These are phyloP conservation scores for Lepidurus arcticus DNA, from an alignment of 1,140 invertebrate genomes.

Conservation along the genomic window DNA sequence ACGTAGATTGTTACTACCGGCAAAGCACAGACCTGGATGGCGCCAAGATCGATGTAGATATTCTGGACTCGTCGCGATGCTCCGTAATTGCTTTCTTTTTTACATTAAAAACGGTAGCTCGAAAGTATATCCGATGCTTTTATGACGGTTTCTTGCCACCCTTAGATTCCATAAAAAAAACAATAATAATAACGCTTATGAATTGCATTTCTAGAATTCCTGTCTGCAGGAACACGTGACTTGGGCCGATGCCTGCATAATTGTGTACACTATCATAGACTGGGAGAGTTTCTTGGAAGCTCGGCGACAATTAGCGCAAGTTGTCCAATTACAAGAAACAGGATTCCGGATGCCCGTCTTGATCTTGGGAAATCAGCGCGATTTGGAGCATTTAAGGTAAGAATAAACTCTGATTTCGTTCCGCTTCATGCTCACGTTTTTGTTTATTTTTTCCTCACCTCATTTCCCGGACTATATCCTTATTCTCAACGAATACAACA, in stretches of 20 bases:
- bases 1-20: conserved; percentile 66
- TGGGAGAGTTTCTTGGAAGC: conserved; percentile 67
- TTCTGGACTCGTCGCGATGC: conserved; percentile 72
- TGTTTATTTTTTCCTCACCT: conserved; percentile 38
- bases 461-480: conserved; percentile 37
- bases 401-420: conserved; percentile 39
- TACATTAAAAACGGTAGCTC: neutral
- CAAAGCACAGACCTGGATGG: conserved; percentile 71
- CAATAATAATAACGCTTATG: conserved; percentile 24
- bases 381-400: conserved; percentile 72
- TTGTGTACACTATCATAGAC: conserved; percentile 75
- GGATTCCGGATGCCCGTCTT: conserved; percentile 50
- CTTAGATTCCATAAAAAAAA: neutral
- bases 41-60: conserved; percentile 70
- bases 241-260: conserved; percentile 76
- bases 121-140: no score
- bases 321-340: conserved; percentile 49
- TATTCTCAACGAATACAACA: neutral
- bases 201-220: conserved; percentile 45
- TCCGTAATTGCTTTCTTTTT: conserved; percentile 55
- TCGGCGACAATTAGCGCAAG: conserved; percentile 61
- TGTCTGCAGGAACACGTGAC: conserved; percentile 67
- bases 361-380: conserved; percentile 72
- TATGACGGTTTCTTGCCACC: no score
- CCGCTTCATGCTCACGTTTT: conserved; percentile 37